These are phyloP conservation scores for Parthenolecanium corni DNA, from an alignment of 2,888 invertebrate genomes.

Conservation along the genomic window DNA sequence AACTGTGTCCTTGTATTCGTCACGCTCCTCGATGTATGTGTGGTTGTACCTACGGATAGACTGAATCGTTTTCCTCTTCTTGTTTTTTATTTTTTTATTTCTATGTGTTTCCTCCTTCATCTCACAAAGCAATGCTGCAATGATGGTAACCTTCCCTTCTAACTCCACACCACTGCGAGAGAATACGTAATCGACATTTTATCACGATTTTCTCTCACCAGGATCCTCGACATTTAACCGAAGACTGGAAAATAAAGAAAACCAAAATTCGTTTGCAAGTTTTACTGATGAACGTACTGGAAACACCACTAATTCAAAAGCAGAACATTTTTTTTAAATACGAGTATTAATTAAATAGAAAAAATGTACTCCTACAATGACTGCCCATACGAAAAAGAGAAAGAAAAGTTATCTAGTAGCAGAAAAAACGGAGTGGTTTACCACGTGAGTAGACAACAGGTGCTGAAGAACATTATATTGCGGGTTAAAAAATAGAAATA, in stretches of 20 bases:
- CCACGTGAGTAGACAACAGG: background rate
- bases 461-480: background rate
- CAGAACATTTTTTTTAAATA: no score
- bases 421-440: no score
- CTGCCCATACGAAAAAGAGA: no score
- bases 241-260: background rate
- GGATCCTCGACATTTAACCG: no score
- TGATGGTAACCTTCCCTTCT: constrained; percentile 12
- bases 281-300: no score
- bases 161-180: no score
- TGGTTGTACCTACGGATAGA: background rate
- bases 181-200: constrained; percentile 16
- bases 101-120: background rate
- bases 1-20: constrained; percentile 26
- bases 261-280: background rate
- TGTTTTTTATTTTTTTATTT: background rate
- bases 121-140: constrained; percentile 12
- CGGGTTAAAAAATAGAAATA: no score
- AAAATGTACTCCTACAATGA: no score
- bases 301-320: no score
- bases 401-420: no score
- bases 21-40: constrained; percentile 14
- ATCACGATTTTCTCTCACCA: constrained; percentile 10
- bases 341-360: no score
- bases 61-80: background rate